These are phyloP conservation scores for Eupithecia insigniata DNA, from an alignment of 2,888 invertebrate genomes.

Conservation along the genomic window DNA sequence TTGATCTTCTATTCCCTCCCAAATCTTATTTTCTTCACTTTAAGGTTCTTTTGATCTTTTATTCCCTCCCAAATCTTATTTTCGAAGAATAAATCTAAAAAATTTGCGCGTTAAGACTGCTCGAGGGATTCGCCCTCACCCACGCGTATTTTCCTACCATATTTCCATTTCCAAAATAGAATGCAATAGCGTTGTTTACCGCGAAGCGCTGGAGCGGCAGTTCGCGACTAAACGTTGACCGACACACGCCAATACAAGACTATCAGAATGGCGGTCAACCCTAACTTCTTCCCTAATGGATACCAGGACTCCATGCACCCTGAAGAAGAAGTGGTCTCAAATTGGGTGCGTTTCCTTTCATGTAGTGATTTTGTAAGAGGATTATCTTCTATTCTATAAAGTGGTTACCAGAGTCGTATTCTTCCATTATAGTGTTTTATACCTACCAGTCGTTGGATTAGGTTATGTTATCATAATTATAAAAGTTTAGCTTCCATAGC, in stretches of 20 bases:
- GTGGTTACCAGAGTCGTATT: neutral
- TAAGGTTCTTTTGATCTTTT: neutral
- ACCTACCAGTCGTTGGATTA: neutral
- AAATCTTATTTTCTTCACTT: slow-evolving; percentile 28
- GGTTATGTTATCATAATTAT: neutral
- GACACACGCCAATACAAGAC: slow-evolving; percentile 65
- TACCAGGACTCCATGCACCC: slow-evolving; percentile 82
- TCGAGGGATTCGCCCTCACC: slow-evolving; percentile 72
- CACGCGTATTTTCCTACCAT: slow-evolving; percentile 75
- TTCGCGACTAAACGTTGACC: slow-evolving; percentile 73
- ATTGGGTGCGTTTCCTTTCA: slow-evolving; percentile 82
- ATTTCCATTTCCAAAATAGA: slow-evolving; percentile 84
- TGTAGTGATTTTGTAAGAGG: slow-evolving; percentile 1
- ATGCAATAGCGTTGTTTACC: slow-evolving; percentile 82
- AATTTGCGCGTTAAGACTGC: slow-evolving; percentile 64
- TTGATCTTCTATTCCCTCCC: neutral
- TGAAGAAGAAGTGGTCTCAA: slow-evolving; percentile 85
- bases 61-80: slow-evolving; percentile 24
- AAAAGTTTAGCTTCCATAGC: neutral
- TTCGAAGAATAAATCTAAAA: slow-evolving; percentile 49
- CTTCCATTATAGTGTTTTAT: neutral
- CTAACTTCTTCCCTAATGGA: slow-evolving; percentile 82
- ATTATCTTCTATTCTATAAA: neutral
- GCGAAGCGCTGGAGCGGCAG: slow-evolving; percentile 77
- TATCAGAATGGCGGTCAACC: slow-evolving; percentile 74